These are phyloP conservation scores for Myotis myotis DNA, from an alignment of 2,797 vertebrate species.

Conservation along the genomic window DNA sequence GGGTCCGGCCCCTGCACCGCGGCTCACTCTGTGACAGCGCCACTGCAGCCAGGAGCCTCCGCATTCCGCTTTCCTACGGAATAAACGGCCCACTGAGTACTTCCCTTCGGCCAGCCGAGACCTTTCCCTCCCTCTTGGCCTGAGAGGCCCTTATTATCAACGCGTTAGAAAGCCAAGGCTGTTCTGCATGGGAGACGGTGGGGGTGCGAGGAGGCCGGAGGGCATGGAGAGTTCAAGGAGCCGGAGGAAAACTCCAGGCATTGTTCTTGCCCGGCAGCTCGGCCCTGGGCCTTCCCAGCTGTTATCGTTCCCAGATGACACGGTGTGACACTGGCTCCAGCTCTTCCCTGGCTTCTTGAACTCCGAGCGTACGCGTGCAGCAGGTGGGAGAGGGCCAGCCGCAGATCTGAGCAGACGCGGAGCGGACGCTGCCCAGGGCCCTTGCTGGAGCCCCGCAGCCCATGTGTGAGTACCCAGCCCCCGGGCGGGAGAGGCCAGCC, in stretches of 20 bases:
- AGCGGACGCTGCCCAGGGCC: background rate
- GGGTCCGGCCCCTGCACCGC: too few relatives aligned
- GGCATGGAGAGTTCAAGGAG: conserved; percentile 45
- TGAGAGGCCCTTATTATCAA: conserved; percentile 38
- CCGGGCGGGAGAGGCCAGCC: background rate
- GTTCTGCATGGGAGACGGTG: background rate
- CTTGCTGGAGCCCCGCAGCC: background rate
- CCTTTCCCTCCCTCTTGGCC: background rate
- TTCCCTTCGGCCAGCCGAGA: background rate
- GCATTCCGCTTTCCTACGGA: background rate
- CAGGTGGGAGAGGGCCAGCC: background rate
- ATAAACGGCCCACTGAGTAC: background rate
- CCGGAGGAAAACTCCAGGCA: background rate
- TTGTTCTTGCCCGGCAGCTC: background rate
- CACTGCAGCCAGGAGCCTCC: background rate
- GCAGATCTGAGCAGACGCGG: background rate
- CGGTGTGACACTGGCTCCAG: background rate
- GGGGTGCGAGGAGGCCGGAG: conserved; percentile 11
- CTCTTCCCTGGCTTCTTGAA: background rate
- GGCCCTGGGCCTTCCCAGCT: background rate
- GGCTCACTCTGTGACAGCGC: background rate
- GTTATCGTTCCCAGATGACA: background rate
- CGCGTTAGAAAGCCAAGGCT: conserved; percentile 51
- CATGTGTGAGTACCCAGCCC: background rate
- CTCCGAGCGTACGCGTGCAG: background rate